Conservation (phyloP, 1,140 invertebrate genomes). For the Drosophila melanogaster region Release_6_plus_ISO1_MT NT_033777.3:9448501-9449000, state of each 20-base stretch:
- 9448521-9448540: slow-evolving; percentile 52
- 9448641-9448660: neutral
- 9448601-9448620: slow-evolving; percentile 35
- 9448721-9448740: slow-evolving; percentile 82
- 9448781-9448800: slow-evolving; percentile 29
- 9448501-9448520: slow-evolving; percentile 30
- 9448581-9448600: slow-evolving; percentile 36
- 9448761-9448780: slow-evolving; percentile 81
- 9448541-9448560: slow-evolving; percentile 78
- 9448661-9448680: slow-evolving; percentile 56
- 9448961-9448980: slow-evolving; percentile 76
- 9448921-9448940: slow-evolving; percentile 43
- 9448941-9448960: slow-evolving; percentile 48
- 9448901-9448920: slow-evolving; percentile 18
- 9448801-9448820: slow-evolving; percentile 13
- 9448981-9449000: slow-evolving; percentile 58
- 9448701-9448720: slow-evolving; percentile 56
- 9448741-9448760: slow-evolving; percentile 65
- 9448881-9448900: slow-evolving; percentile 2
- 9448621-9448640: slow-evolving; percentile 31
- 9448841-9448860: slow-evolving; percentile 68
- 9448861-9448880: slow-evolving; percentile 53
- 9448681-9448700: slow-evolving; percentile 64
- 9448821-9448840: slow-evolving; percentile 3
- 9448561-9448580: slow-evolving; percentile 63